These are phyloP conservation scores for Clarias magur DNA, from an alignment of 2,113 vertebrate species.

Conservation along the genomic window DNA sequence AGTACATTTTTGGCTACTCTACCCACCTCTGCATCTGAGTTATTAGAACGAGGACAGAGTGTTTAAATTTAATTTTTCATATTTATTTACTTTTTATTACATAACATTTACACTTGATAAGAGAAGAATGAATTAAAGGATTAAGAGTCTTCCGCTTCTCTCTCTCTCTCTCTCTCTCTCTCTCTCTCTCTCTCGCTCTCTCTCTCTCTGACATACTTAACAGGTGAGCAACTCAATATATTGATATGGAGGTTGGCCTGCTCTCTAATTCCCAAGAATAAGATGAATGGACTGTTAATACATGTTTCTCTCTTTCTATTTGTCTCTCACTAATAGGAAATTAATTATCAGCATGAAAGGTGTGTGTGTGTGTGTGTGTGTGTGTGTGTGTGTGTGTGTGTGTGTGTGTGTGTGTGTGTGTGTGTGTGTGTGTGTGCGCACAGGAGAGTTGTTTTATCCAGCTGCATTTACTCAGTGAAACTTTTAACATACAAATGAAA, in stretches of 20 bases:
- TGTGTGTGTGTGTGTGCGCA: not conserved
- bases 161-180: not conserved
- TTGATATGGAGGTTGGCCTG: not conserved
- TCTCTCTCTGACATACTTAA: not conserved
- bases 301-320: not conserved
- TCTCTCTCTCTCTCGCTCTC: not conserved
- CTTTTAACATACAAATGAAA: too few species aligned
- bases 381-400: not conserved
- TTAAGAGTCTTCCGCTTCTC: too few species aligned
- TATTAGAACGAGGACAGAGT: not conserved
- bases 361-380: not conserved
- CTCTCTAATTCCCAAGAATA: slow-evolving; percentile 8
- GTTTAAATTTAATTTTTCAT: too few species aligned
- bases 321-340: not conserved
- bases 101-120: not conserved
- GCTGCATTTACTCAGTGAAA: too few species aligned
- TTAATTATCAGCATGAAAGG: slow-evolving; percentile 1
- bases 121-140: not conserved
- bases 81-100: too few species aligned
- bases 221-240: slow-evolving; percentile 1
- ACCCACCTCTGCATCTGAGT: not conserved
- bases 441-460: too few species aligned
- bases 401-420: not conserved
- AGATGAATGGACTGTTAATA: not conserved
- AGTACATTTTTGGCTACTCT: too few species aligned